phyloP scores from a whole-genome alignment of 2,888 invertebrate genomes.

The Peribatodes rhomboidaria region DNA sequence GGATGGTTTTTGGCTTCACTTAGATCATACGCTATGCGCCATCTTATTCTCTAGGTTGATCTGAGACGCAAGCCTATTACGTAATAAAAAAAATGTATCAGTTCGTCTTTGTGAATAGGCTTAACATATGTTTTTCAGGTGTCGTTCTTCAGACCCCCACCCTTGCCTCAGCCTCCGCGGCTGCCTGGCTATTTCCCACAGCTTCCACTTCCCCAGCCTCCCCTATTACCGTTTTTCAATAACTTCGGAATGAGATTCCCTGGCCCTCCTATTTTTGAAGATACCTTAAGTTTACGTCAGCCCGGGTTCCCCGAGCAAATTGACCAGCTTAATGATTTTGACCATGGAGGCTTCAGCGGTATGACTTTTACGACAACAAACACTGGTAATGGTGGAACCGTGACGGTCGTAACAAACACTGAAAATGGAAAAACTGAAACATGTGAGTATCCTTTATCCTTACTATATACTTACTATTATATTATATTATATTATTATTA shows the following conservation, averaged over 20 bases:
- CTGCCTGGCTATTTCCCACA: constrained; percentile 14
- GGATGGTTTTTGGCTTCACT: too few relatives aligned
- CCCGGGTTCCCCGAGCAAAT: neutral
- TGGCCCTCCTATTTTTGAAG: neutral
- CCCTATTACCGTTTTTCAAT: constrained; percentile 1
- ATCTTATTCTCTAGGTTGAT: too few relatives aligned
- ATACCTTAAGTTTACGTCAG: neutral
- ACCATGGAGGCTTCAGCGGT: constrained; percentile 8
- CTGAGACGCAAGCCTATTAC: too few relatives aligned
- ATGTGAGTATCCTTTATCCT: constrained; percentile 6
- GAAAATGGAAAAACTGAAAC: constrained; percentile 12
- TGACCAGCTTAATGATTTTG: neutral
- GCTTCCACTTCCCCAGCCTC: constrained; percentile 15
- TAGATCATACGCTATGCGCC: too few relatives aligned
- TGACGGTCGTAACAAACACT: neutral
- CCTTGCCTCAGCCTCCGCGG: constrained; percentile 8
- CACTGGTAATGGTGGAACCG: neutral
- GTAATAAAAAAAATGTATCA: too few relatives aligned
- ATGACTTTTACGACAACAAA: constrained; percentile 6
- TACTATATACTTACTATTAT: too few relatives aligned
- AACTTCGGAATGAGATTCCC: neutral
- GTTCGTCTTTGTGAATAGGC: constrained; percentile 63
- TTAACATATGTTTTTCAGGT: constrained; percentile 45
- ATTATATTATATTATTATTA: neutral
- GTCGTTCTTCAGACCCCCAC: constrained; percentile 10